A percentile compares a stretch with the other conserved stretches of the same genome.
Conservation (phyloP, 1,140 invertebrate species). For the Pectinophora gossypiella region DNA sequence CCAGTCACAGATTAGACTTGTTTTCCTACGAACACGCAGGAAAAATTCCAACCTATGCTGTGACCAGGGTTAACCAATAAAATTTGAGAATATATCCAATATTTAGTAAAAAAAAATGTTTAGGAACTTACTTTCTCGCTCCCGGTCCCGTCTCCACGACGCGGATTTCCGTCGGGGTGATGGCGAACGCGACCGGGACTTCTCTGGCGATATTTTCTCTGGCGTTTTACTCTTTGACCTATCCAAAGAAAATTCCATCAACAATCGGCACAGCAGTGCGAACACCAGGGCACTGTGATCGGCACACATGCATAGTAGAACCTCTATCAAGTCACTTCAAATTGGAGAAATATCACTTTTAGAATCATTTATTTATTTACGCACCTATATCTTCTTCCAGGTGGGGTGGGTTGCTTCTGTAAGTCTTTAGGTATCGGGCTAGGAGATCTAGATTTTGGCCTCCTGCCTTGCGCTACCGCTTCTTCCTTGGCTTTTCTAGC, state of each 20-base stretch:
- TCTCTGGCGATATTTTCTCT: constrained; percentile 73
- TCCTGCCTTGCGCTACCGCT: constrained; percentile 81
- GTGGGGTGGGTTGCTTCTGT: constrained; percentile 84
- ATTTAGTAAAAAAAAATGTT: no score
- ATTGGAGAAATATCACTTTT: no score
- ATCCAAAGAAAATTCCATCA: not conserved
- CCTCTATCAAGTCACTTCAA: no score
- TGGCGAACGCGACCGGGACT: constrained; percentile 79
- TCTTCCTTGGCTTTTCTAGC: constrained; percentile 94
- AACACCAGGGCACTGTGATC: no score
- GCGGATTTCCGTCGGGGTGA: constrained; percentile 45
- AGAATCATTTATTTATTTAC: no score
- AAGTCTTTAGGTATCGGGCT: constrained; percentile 84
- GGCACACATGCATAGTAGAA: no score
- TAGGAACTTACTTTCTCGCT: constrained; percentile 43
- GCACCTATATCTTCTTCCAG: constrained; percentile 84
- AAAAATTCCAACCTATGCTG: no score
- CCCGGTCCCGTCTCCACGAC: constrained; percentile 54
- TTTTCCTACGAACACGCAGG: no score
- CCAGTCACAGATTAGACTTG: no score
- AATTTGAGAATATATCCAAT: no score
- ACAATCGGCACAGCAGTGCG: not conserved
- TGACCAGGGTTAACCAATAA: no score
- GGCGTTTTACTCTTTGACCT: constrained; percentile 77
- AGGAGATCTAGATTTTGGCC: constrained; percentile 84